Percentiles rank a stretch among this genome's conserved stretches.
These are phyloP conservation scores for Anableps anableps DNA, from an alignment of 2,797 vertebrate genomes.

Conservation along the genomic window DNA sequence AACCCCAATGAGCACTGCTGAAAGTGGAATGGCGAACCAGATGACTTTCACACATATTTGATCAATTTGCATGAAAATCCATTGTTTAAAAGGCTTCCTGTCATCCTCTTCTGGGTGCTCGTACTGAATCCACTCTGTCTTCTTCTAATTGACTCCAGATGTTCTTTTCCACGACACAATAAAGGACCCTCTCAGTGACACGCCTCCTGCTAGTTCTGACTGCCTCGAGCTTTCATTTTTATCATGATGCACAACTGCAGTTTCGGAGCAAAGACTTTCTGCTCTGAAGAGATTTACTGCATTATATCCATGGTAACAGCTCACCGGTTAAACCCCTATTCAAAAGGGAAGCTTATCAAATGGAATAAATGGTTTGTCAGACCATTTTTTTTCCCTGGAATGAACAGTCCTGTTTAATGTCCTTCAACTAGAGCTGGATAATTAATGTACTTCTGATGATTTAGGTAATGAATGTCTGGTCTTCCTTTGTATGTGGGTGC, in stretches of 20 bases:
- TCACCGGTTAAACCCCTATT: constrained; percentile 33
- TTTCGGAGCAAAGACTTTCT: constrained; percentile 20
- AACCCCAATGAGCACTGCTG: constrained; percentile 15
- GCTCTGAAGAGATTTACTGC: constrained; percentile 48
- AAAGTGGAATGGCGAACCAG: background rate
- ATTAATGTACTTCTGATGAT: constrained; percentile 10
- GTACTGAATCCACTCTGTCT: constrained; percentile 22
- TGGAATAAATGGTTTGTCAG: too few relatives aligned
- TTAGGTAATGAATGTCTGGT: constrained; percentile 1
- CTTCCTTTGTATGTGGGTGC: background rate
- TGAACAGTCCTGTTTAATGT: constrained; percentile 35
- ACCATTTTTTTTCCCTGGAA: constrained; percentile 19
- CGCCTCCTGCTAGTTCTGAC: background rate
- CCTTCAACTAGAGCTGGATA: constrained; percentile 16
- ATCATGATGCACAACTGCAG: constrained; percentile 31
- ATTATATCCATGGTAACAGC: constrained; percentile 61
- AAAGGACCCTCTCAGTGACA: constrained; percentile 3
- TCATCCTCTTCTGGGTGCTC: background rate
- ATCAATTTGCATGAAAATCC: background rate
- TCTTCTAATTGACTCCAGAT: constrained; percentile 49
- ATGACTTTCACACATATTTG: background rate
- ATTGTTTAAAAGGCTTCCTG: background rate
- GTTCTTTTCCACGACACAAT: constrained; percentile 26
- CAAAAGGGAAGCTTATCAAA: constrained; percentile 39
- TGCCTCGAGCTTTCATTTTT: constrained; percentile 17